Conservation (phyloP, 2,888 invertebrate species). For the Acanthosoma haemorrhoidale region DNA sequence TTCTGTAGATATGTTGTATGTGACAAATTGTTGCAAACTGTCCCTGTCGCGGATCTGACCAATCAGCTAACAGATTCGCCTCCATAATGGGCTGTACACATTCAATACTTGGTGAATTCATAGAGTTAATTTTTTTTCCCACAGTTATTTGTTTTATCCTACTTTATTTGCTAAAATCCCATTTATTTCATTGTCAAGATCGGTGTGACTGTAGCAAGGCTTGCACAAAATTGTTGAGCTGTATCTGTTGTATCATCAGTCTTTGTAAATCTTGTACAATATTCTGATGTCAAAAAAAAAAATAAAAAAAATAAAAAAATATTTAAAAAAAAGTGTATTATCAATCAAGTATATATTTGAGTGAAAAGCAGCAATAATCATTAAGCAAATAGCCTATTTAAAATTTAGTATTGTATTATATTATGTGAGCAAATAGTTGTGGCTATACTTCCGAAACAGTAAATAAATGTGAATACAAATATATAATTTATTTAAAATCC, state of each 20-base stretch:
- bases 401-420: slow-evolving; percentile 40
- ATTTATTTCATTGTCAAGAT: slow-evolving; percentile 33
- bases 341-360: slow-evolving; percentile 29
- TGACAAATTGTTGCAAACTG: slow-evolving; percentile 17
- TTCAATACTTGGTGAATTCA: slow-evolving; percentile 7
- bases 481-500: slow-evolving; percentile 31
- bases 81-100: neutral
- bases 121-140: slow-evolving; percentile 4
- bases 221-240: slow-evolving; percentile 35
- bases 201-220: slow-evolving; percentile 36
- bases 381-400: slow-evolving; percentile 41
- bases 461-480: slow-evolving; percentile 40
- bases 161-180: slow-evolving; percentile 16
- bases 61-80: neutral
- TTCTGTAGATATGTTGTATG: slow-evolving; percentile 22
- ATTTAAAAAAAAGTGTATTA: slow-evolving; percentile 29
- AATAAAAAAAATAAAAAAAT: neutral
- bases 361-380: slow-evolving; percentile 40
- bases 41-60: neutral
- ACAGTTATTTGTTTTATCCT: slow-evolving; percentile 15
- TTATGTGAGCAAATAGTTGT: slow-evolving; percentile 40
- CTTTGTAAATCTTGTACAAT: slow-evolving; percentile 30
- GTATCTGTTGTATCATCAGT: slow-evolving; percentile 33
- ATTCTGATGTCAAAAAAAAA: slow-evolving; percentile 30
- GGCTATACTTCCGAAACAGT: slow-evolving; percentile 39